Percentiles rank a stretch among this genome's conserved stretches.
Evolutionary conservation across 2,113 vertebrate species (phyloP).

Genomic region (Chroicocephalus ridibundus): DNA sequence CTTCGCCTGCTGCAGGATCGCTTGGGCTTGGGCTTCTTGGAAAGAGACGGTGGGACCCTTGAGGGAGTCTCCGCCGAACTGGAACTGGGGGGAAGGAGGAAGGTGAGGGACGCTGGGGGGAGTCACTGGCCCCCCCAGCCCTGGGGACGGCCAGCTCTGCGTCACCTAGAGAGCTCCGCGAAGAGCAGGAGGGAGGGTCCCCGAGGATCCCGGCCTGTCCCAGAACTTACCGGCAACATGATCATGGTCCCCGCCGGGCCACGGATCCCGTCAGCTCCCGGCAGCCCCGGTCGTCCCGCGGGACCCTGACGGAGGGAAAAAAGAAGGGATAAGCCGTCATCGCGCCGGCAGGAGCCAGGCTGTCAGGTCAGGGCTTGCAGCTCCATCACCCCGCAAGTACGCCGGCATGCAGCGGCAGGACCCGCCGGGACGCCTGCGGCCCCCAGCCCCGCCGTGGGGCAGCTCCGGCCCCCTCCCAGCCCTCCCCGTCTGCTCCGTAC

Average conservation of each 20-base stretch:
- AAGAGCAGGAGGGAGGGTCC: not conserved
- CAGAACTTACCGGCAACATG: constrained; percentile 83
- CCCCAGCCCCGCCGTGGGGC: not conserved
- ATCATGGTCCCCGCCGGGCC: constrained; percentile 87
- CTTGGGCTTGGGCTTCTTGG: constrained; percentile 89
- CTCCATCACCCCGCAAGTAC: not conserved
- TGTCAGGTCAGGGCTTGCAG: constrained; percentile 8
- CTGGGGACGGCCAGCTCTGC: not conserved
- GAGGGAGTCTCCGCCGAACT: constrained; percentile 78
- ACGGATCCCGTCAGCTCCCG: constrained; percentile 84
- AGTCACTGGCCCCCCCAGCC: not conserved
- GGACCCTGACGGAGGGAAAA: constrained; percentile 75
- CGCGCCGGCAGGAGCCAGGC: not conserved
- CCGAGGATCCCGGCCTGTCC: fast-evolving
- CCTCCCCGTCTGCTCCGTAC: constrained; percentile 64
- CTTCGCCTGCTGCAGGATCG: constrained; percentile 86
- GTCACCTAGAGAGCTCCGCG: not conserved
- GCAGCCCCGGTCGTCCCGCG: constrained; percentile 81
- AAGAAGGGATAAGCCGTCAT: not conserved
- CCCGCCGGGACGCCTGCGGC: not conserved
- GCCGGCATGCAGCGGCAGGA: not conserved
- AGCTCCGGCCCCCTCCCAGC: not conserved
- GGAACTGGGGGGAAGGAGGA: constrained; percentile 75
- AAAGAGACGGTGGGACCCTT: constrained; percentile 86
- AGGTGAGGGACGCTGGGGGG: not conserved